phyloP scores from a whole-genome alignment of 2,113 vertebrate species.

The Cryptotis parvus region DNA sequence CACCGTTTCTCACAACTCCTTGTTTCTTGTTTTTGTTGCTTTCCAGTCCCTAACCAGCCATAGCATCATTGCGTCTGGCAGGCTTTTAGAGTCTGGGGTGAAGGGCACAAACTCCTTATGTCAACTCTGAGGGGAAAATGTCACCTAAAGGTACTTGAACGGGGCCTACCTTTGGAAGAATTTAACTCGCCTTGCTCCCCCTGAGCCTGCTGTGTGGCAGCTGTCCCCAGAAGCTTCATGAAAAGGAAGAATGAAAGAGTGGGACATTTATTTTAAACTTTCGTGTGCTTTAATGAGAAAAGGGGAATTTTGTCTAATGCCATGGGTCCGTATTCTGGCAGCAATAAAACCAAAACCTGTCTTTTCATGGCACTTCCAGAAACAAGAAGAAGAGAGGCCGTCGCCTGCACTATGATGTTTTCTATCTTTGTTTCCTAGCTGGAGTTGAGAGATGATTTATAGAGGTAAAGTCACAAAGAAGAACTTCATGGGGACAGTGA shows the following conservation, averaged over 20 bases:
- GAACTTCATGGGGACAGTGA: slow-evolving; percentile 32
- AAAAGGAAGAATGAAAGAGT: slow-evolving; percentile 25
- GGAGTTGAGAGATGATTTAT: slow-evolving; percentile 50
- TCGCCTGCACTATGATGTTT: slow-evolving; percentile 13
- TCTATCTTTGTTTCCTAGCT: slow-evolving; percentile 57
- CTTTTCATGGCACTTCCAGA: slow-evolving; percentile 30
- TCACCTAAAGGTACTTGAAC: slow-evolving; percentile 1
- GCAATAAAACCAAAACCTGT: slow-evolving; percentile 31
- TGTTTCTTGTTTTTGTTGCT: background rate
- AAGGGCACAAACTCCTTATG: background rate
- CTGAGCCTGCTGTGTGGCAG: slow-evolving; percentile 30
- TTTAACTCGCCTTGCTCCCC: slow-evolving; percentile 22
- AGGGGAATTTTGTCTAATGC: slow-evolving; percentile 56
- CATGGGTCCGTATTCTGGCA: slow-evolving; percentile 45
- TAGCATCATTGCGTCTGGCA: background rate
- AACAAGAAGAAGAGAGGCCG: slow-evolving; percentile 25
- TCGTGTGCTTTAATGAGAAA: slow-evolving; percentile 67
- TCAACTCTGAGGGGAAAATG: background rate
- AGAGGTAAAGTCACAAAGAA: slow-evolving; percentile 42
- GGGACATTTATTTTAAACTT: slow-evolving; percentile 65
- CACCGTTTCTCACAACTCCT: background rate
- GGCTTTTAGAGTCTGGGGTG: background rate
- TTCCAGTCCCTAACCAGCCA: background rate
- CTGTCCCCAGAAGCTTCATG: slow-evolving; percentile 53
- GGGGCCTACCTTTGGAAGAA: background rate